Base-by-base conservation (phyloP, 2,888 invertebrate species). In the Aleiodes leptofemur region DNA sequence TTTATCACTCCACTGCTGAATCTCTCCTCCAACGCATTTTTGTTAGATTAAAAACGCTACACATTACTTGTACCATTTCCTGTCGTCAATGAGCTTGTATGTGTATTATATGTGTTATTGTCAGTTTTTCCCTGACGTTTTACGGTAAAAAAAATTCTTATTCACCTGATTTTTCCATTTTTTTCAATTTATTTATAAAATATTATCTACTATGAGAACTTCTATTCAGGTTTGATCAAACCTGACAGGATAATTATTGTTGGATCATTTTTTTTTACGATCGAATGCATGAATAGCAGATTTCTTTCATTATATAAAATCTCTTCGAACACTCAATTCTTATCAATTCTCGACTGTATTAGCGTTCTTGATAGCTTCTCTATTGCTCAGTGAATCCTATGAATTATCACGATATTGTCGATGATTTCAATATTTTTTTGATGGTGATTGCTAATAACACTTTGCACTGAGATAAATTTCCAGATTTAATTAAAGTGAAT, bases 121-220 rank as follows among this genome's bases (percentile, higher is more conserved):
- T 87, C 86, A 86, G 86, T 79, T 77, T 80, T 78, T 83, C 82
- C 82, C 85, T 87, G 83, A 85, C 85, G 11, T 56, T 29, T 8
- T 56, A 29, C 56, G 9, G 56, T 23, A 11, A 56, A 56, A 16
- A 56, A 53, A 53, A 53, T 80, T 78, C 77, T 69, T 79, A 77
- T 74, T 81, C 66, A 72, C 61, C 43, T 59, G 31, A 69, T 73
- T 31, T 71, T 68, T 78, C 73, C 73, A 3, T 77, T 74, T 71
- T 69, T 43, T n/a, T 68, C 29, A 29, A 56, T 31, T 59, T 23
- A 57, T 34, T 31, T 71, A 29, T 34, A 34, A n/a, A 57, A 59
- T 43, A 31, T n/a, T 29, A 51, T 59, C 38, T 38, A 38, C 43
- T 8, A 43, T 43, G 43, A 43, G 43, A 43, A 43, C 43, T 43